Evolutionary conservation across 2,113 vertebrate genomes (phyloP), one percentile per base, ranked within the genome.

Genomic region (Halcyon senegalensis): DNA sequence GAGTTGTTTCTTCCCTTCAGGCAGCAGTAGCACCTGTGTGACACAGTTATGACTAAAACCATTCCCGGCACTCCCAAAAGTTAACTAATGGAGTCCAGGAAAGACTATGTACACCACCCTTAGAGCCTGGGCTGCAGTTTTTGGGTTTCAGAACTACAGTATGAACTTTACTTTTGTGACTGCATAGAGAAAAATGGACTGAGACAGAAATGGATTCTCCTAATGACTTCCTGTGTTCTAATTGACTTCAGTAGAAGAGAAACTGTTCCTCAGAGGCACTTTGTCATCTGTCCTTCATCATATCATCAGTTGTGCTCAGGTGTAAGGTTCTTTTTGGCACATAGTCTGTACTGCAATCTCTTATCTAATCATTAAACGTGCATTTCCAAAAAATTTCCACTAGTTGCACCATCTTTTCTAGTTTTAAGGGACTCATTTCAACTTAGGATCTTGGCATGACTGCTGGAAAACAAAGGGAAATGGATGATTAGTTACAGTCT

Each of bases 261-360:
- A 93, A 35, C 30, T 85, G 21, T 48, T 88, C 46, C n/a, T 73
- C 23, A 80, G 55, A 93, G 14, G 35, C 0, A 5, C 58, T 76
- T 86, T 90, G 75, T 94, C 86, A 89, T 23, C 51, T 89, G n/a
- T 92, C 50, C 80, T 86, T 96, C 90, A 84, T 79, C 79, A 76
- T 51, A 89, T 78, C 60, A 63, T 84, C 68, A 39, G 20, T 27
- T 84, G 56, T 12, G 41, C 31, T 86, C 41, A 69, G 73, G 69
- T 50, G 21, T 27, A 90, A 88, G 19, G 14, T 24, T 90, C 50
- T 31, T 94, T 73, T 92, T 92, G 88, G 72, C 79, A 75, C 20
- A 51, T 20, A 37, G 5, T 81, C 50, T 1, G 1, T 81, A 31
- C 46, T 70, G 15, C 37, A 74, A 15, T 77, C 19, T 89, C 68